These are phyloP conservation scores for Conops quadrifasciatus DNA, from an alignment of 2,888 invertebrate species.

Conservation along the genomic window DNA sequence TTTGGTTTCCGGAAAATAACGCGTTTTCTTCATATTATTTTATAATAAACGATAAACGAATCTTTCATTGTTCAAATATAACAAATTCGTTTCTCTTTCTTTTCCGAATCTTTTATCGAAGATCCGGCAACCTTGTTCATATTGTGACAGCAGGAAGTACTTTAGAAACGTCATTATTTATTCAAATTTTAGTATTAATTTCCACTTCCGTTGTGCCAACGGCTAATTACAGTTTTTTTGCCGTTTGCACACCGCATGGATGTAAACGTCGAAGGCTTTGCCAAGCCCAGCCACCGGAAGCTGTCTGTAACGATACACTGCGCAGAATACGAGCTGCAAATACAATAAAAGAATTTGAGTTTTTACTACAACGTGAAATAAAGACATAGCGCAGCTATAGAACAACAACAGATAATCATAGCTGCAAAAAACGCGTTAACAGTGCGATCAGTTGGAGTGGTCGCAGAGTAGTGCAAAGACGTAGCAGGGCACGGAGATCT, in stretches of 20 bases:
- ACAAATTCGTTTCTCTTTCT: too few species aligned
- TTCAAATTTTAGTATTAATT: too few species aligned
- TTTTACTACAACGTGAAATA: slow-evolving; percentile 49
- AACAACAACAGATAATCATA: slow-evolving; percentile 12
- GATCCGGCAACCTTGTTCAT: too few species aligned
- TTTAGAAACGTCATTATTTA: too few species aligned
- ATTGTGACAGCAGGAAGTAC: too few species aligned
- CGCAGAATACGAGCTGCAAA: slow-evolving; percentile 54
- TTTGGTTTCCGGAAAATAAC: not conserved
- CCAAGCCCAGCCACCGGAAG: slow-evolving; percentile 49
- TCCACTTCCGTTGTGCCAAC: not conserved
- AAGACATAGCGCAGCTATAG: not conserved
- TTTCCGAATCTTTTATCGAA: too few species aligned
- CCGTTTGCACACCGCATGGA: slow-evolving; percentile 47
- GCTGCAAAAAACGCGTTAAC: slow-evolving; percentile 7
- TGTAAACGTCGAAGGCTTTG: slow-evolving; percentile 55
- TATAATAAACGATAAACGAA: too few species aligned
- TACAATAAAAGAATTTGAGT: slow-evolving; percentile 48
- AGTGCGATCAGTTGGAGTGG: not conserved
- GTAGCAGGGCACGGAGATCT: not conserved
- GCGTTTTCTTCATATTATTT: too few species aligned
- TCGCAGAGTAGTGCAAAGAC: not conserved
- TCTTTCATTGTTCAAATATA: too few species aligned
- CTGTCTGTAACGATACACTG: slow-evolving; percentile 54
- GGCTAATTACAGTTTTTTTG: slow-evolving; percentile 56